Conservation (phyloP, 2,113 vertebrate species). For the Craseonycteris thonglongyai region DNA sequence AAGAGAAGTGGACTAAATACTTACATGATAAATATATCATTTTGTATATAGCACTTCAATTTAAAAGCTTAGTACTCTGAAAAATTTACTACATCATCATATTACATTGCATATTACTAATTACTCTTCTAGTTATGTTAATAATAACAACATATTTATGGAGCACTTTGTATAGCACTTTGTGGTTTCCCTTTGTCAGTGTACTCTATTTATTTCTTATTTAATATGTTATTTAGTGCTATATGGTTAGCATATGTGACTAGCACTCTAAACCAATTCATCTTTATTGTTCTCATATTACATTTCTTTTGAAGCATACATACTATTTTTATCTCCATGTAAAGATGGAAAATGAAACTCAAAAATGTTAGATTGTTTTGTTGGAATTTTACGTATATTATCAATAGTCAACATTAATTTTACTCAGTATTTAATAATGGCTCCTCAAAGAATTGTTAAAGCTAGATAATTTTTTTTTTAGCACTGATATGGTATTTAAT, state of each 20-base stretch:
- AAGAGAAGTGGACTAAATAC: constrained; percentile 54
- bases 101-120: background rate
- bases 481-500: background rate
- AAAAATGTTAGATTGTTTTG: background rate
- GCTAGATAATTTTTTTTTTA: background rate
- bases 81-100: background rate
- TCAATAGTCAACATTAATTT: constrained; percentile 1
- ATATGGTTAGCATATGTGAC: background rate
- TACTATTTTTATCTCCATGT: background rate
- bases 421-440: background rate
- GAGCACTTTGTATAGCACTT: background rate
- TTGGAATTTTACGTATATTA: background rate
- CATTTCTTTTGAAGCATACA: background rate
- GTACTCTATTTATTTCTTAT: background rate
- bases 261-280: background rate
- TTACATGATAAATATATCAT: constrained; percentile 27
- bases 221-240: background rate
- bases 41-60: constrained; percentile 1
- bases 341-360: background rate
- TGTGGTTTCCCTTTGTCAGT: background rate
- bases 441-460: constrained; percentile 1
- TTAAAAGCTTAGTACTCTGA: constrained; percentile 25
- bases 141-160: background rate
- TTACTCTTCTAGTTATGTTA: background rate
- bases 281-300: background rate